A percentile compares a stretch with the other conserved stretches of the same genome.
phyloP scores from a whole-genome alignment of 2,797 vertebrate species.

The Enteromius anoplus region DNA sequence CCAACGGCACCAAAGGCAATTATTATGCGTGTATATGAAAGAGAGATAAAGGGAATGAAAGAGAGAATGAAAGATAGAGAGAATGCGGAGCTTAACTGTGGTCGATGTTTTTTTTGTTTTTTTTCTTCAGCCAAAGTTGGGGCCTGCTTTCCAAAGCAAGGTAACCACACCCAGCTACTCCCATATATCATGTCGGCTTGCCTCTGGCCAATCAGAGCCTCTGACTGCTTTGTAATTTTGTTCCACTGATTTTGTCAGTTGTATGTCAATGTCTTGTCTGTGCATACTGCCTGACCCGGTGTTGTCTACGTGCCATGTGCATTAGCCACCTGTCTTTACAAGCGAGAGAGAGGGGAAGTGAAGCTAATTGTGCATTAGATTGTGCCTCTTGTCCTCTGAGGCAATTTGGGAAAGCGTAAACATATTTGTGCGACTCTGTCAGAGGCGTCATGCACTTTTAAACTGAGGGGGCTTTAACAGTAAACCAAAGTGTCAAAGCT shows the following conservation, averaged over 20 bases:
- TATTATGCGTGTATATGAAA: conserved; percentile 17
- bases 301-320: conserved; percentile 61
- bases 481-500: background rate
- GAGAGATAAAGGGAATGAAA: conserved; percentile 15
- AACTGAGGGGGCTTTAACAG: background rate
- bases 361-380: background rate
- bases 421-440: background rate
- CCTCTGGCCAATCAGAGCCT: conserved; percentile 45
- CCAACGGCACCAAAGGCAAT: conserved; percentile 33
- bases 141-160: conserved; percentile 84
- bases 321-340: background rate
- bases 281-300: conserved; percentile 51
- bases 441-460: background rate
- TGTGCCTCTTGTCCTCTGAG: background rate
- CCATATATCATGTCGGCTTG: conserved; percentile 50
- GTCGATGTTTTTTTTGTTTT: conserved; percentile 74
- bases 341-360: conserved; percentile 16
- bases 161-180: conserved; percentile 72
- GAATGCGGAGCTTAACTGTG: conserved; percentile 75
- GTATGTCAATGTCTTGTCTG: conserved; percentile 45
- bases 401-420: background rate
- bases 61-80: conserved; percentile 55
- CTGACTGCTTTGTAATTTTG: conserved; percentile 40
- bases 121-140: conserved; percentile 79
- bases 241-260: conserved; percentile 44